These are phyloP conservation scores for Rhipidura dahli DNA, from an alignment of 2,113 vertebrate species.

Conservation along the genomic window DNA sequence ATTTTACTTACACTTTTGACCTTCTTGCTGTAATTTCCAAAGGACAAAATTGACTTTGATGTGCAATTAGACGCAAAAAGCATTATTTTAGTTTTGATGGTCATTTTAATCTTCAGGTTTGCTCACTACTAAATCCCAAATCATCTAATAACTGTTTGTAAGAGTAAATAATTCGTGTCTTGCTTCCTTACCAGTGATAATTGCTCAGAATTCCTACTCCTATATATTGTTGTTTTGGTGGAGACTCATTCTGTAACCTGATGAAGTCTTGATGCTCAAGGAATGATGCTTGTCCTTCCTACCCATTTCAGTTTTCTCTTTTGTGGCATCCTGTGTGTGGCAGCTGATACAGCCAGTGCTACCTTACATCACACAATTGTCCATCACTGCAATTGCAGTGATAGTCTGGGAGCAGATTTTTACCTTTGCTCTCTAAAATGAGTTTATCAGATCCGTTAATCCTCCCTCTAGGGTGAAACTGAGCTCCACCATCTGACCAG, in stretches of 20 bases:
- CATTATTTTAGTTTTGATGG: background rate
- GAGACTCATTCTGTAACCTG: background rate
- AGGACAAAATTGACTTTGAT: background rate
- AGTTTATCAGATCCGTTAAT: constrained; percentile 8
- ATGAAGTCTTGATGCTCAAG: background rate
- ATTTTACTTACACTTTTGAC: background rate
- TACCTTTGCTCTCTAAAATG: background rate
- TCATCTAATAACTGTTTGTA: background rate
- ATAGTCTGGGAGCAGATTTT: background rate
- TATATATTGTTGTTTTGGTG: background rate
- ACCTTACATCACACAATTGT: background rate
- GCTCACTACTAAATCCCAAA: background rate
- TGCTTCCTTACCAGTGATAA: background rate
- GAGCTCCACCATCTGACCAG: background rate
- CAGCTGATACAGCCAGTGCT: background rate
- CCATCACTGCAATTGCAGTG: background rate
- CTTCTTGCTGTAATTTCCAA: background rate
- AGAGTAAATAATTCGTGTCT: background rate
- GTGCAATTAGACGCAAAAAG: background rate
- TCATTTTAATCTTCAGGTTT: background rate
- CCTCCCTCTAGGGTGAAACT: background rate
- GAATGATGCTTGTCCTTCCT: background rate
- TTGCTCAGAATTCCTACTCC: background rate
- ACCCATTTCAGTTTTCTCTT: background rate
- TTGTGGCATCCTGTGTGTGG: background rate